A percentile compares a stretch with the other conserved stretches of the same genome.
These are phyloP conservation scores for Phalera bucephala DNA, from an alignment of 2,888 invertebrate species.

Conservation along the genomic window DNA sequence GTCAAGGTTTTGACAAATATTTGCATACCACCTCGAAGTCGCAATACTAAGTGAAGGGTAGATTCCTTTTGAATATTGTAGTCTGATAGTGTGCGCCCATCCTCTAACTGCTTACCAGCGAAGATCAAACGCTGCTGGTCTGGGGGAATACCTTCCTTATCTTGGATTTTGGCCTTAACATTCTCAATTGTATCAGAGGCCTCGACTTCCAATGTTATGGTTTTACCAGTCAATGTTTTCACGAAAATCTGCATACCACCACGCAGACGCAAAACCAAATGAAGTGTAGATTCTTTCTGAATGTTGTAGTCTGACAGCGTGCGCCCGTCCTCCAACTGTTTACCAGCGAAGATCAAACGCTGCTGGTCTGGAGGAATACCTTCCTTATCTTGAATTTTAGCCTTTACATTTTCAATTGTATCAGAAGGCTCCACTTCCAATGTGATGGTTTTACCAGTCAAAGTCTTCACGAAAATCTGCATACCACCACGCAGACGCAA, in stretches of 20 bases:
- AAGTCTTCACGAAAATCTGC: slow-evolving; percentile 3
- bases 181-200: background rate
- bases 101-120: background rate
- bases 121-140: background rate
- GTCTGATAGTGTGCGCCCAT: too few species aligned
- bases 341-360: too few species aligned
- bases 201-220: background rate
- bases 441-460: slow-evolving; percentile 2
- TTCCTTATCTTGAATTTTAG: too few species aligned
- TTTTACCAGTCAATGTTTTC: background rate
- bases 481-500: slow-evolving; percentile 5
- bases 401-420: slow-evolving; percentile 1
- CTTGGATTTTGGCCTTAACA: background rate
- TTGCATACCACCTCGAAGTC: background rate
- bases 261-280: background rate
- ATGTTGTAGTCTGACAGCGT: slow-evolving; percentile 1
- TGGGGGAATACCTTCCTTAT: background rate
- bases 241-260: slow-evolving; percentile 2
- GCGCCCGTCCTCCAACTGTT: too few species aligned
- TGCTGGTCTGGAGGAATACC: too few species aligned
- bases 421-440: background rate
- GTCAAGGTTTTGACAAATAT: too few species aligned
- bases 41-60: background rate
- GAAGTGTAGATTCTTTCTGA: slow-evolving; percentile 1
- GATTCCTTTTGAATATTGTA: too few species aligned